Conservation (phyloP, 2,113 vertebrate species). For the Sinocyclocheilus anshuiensis region DNA sequence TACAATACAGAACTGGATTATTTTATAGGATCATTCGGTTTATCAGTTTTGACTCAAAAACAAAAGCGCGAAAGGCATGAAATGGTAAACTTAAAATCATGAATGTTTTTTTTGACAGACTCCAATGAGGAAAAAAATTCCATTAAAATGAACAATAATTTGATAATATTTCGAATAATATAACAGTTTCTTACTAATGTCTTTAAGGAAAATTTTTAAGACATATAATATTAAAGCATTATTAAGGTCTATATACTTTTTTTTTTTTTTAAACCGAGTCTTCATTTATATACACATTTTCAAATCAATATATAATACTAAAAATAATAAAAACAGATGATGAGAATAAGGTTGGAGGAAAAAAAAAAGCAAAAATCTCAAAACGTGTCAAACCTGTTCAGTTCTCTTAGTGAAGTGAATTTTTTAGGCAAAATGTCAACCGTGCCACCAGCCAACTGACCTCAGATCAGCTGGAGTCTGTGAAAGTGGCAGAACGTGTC, state of each 20-base stretch:
- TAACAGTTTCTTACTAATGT: neutral
- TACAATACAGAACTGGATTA: neutral
- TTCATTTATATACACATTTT: neutral
- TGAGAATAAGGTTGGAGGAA: neutral
- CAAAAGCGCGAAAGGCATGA: slow-evolving; percentile 34
- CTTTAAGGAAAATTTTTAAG: neutral
- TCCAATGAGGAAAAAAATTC: neutral
- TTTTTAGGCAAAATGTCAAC: slow-evolving; percentile 33
- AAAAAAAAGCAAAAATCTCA: neutral
- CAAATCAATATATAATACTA: neutral
- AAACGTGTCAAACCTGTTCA: slow-evolving; percentile 10
- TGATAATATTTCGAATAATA: neutral
- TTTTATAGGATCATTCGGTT: neutral
- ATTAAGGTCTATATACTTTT: neutral
- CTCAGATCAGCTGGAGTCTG: slow-evolving; percentile 16
- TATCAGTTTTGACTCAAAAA: slow-evolving; percentile 31
- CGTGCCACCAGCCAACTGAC: slow-evolving; percentile 31
- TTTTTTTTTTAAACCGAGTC: neutral
- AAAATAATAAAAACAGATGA: neutral
- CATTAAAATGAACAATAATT: neutral
- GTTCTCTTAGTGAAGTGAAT: slow-evolving; percentile 41
- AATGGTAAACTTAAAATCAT: neutral
- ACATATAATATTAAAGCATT: neutral
- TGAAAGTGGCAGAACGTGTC: slow-evolving; percentile 19
- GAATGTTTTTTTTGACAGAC: neutral